These are phyloP conservation scores for Drosophila nr. medialis DNA, from an alignment of 2,888 invertebrate genomes.

Conservation along the genomic window DNA sequence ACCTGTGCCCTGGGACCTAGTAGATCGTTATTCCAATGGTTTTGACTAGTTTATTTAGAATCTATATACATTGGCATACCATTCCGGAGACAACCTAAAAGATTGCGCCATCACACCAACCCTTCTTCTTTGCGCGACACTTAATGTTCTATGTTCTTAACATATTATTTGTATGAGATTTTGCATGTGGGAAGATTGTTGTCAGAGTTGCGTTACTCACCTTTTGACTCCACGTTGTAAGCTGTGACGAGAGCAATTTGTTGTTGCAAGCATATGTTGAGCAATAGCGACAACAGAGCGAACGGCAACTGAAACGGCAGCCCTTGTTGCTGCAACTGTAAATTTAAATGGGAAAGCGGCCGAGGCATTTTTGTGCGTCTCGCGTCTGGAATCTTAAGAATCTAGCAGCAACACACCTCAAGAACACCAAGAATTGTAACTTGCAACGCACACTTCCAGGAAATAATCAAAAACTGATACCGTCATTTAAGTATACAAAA, in stretches of 20 bases:
- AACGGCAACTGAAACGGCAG: constrained; percentile 20
- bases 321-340: constrained; percentile 35
- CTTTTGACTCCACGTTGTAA: constrained; percentile 65
- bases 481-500: constrained; percentile 36
- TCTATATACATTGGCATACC: background rate
- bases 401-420: constrained; percentile 35
- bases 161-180: background rate
- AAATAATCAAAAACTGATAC: too few species aligned
- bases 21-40: background rate
- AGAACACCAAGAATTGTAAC: constrained; percentile 12
- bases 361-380: constrained; percentile 53
- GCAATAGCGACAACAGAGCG: constrained; percentile 50
- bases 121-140: constrained; percentile 25
- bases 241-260: constrained; percentile 50
- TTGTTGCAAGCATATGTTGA: constrained; percentile 74
- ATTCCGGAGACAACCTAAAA: background rate
- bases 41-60: background rate
- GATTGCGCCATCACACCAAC: background rate
- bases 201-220: constrained; percentile 49
- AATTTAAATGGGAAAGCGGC: constrained; percentile 41
- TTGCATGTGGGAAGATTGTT: constrained; percentile 6
- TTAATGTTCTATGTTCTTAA: constrained; percentile 49
- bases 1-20: background rate
- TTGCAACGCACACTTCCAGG: background rate
- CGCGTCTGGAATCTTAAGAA: constrained; percentile 31